A percentile compares a stretch with the other conserved stretches of the same genome.
phyloP scores from a whole-genome alignment of 2,113 vertebrate species.

The Gopherus evgoodei region DNA sequence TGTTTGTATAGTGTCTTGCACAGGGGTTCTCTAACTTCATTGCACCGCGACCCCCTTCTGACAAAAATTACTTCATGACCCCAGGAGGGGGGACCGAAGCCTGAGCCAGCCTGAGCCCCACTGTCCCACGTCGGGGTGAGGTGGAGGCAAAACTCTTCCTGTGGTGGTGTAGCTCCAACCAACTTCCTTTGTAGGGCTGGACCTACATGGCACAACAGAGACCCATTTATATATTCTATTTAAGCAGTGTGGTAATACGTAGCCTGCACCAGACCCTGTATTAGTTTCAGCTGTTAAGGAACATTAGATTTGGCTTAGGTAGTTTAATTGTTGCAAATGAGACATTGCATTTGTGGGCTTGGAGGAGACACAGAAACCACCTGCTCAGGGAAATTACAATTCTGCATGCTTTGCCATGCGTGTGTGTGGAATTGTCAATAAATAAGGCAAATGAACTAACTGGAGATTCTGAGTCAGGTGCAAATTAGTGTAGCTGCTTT shows the following conservation, averaged over 20 bases:
- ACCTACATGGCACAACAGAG: accelerated
- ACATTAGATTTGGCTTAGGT: background rate
- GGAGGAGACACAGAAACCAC: background rate
- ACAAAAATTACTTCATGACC: no score
- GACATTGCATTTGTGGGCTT: accelerated
- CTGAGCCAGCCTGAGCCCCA: no score
- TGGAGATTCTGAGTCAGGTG: background rate
- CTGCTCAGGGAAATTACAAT: background rate
- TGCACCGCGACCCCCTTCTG: no score
- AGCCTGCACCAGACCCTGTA: accelerated
- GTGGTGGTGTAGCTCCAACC: background rate
- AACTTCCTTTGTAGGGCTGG: background rate
- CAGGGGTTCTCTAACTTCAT: no score
- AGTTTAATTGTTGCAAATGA: background rate
- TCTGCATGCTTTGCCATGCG: no score
- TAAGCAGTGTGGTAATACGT: background rate
- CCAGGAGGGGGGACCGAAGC: no score
- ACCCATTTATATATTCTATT: background rate
- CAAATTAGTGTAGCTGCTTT: background rate
- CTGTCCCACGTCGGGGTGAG: no score
- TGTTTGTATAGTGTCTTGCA: background rate
- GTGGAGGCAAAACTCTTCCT: no score
- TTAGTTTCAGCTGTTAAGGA: background rate
- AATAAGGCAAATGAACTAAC: background rate
- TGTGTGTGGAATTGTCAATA: background rate